Percentiles rank a stretch among this genome's conserved stretches.
Evolutionary conservation across 2,797 vertebrate species (phyloP).

Genomic region (Phalanger gymnotis): DNA sequence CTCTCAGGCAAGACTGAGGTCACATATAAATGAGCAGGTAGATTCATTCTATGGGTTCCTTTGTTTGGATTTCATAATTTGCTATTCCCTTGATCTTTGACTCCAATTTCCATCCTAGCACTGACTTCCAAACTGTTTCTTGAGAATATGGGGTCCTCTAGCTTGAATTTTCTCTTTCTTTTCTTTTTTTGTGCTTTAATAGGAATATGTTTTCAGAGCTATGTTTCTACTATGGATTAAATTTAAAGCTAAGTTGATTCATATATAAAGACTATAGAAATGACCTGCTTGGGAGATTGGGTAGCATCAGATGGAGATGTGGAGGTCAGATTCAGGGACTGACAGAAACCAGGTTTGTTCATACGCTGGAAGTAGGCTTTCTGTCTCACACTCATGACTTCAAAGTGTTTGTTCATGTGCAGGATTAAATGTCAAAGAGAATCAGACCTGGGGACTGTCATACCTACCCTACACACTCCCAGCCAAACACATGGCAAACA

Average conservation of each 20-base stretch:
- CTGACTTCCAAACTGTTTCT: not conserved
- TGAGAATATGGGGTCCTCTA: not conserved
- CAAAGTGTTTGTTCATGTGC: not conserved
- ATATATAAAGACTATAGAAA: not conserved
- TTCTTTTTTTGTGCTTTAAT: not conserved
- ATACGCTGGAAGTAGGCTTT: not conserved
- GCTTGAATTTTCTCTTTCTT: not conserved
- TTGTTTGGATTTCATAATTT: not conserved
- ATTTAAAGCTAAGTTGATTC: not conserved
- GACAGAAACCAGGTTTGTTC: not conserved
- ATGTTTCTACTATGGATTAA: not conserved
- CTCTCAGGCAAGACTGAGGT: not conserved
- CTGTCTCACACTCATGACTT: not conserved
- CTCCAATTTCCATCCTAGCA: not conserved
- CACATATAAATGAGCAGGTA: not conserved
- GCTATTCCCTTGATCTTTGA: not conserved
- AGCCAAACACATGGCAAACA: not conserved
- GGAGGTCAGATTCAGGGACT: not conserved
- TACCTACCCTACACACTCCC: not conserved
- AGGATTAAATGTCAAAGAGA: not conserved
- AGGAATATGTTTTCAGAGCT: not conserved
- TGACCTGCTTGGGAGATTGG: not conserved
- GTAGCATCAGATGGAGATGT: not conserved
- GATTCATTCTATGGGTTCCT: not conserved
- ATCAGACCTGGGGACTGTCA: not conserved